phyloP scores from a whole-genome alignment of 2,113 vertebrate species.

The Stictonetta naevosa region DNA sequence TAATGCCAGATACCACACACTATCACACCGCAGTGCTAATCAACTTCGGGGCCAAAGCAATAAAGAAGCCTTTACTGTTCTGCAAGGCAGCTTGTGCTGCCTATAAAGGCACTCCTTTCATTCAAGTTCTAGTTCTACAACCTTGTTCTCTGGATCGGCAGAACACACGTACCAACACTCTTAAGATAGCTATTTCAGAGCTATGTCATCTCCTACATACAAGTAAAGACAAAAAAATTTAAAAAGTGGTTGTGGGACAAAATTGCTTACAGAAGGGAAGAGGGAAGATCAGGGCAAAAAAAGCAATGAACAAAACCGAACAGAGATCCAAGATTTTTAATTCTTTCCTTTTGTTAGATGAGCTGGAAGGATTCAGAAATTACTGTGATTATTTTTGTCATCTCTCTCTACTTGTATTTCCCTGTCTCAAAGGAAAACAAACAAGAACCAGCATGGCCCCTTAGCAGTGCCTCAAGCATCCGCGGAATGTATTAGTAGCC shows the following conservation, averaged over 20 bases:
- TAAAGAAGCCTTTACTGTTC: background rate
- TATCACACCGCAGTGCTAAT: background rate
- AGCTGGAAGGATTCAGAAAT: background rate
- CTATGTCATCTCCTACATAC: background rate
- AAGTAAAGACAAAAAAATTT: background rate
- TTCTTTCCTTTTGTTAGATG: background rate
- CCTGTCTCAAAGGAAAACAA: constrained; percentile 16
- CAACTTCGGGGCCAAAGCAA: background rate
- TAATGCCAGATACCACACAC: background rate
- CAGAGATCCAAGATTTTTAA: background rate
- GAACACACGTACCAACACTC: background rate
- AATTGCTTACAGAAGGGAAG: background rate
- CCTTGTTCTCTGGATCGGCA: background rate
- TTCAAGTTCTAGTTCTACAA: background rate
- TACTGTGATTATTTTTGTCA: background rate
- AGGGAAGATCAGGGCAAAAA: background rate
- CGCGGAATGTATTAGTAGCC: constrained; percentile 21
- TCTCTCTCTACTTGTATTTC: background rate
- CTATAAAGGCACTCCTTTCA: background rate
- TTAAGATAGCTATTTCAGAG: background rate
- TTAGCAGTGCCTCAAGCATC: constrained; percentile 25
- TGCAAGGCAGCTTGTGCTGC: background rate
- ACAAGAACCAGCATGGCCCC: background rate
- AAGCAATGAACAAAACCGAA: background rate
- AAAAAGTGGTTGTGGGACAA: background rate